phyloP scores from a whole-genome alignment of 2,888 invertebrate species.

The Drosophila infuscata region DNA sequence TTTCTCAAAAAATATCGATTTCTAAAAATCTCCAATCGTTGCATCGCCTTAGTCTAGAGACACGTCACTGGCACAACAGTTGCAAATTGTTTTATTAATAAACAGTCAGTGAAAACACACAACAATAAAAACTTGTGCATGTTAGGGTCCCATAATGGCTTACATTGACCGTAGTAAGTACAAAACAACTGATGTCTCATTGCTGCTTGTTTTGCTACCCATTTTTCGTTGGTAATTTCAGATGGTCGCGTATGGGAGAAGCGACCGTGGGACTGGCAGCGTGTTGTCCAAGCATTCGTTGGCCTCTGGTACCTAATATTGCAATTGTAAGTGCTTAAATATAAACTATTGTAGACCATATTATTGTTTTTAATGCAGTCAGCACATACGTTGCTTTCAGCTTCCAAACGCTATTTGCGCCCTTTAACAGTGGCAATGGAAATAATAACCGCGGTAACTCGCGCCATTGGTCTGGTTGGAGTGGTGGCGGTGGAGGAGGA shows the following conservation, averaged over 20 bases:
- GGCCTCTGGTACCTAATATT: slow-evolving; percentile 72
- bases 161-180: slow-evolving; percentile 70
- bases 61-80: slow-evolving; percentile 43
- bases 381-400: slow-evolving; percentile 34
- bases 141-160: slow-evolving; percentile 49
- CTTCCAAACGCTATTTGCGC: slow-evolving; percentile 72
- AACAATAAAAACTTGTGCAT: background rate
- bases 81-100: slow-evolving; percentile 5
- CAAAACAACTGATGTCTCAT: background rate
- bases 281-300: slow-evolving; percentile 70
- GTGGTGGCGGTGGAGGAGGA: slow-evolving; percentile 50
- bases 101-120: slow-evolving; percentile 6
- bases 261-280: slow-evolving; percentile 78
- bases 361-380: background rate
- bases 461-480: slow-evolving; percentile 53
- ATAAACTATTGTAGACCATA: background rate
- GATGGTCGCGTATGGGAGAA: slow-evolving; percentile 79
- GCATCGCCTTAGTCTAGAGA: slow-evolving; percentile 7
- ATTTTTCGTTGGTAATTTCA: slow-evolving; percentile 17
- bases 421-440: slow-evolving; percentile 58
- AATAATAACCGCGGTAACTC: slow-evolving; percentile 37
- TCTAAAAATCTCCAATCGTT: background rate
- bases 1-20: slow-evolving; percentile 21
- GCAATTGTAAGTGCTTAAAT: slow-evolving; percentile 68
- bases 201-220: background rate